These are phyloP conservation scores for Drosophila anomalata DNA, from an alignment of 2,888 invertebrate genomes.

Conservation along the genomic window DNA sequence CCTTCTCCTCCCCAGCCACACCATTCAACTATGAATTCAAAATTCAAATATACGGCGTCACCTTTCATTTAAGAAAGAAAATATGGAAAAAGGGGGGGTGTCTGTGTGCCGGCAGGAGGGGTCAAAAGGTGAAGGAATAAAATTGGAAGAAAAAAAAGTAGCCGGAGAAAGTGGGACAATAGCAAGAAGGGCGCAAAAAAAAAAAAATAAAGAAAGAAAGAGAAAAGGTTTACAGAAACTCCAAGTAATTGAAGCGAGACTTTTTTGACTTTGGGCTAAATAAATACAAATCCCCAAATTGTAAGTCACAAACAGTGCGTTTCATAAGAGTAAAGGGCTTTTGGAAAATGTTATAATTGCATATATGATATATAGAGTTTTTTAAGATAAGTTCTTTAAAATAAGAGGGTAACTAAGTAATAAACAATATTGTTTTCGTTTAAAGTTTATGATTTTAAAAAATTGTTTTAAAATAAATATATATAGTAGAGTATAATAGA, in stretches of 20 bases:
- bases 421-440: too few relatives aligned
- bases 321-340: not conserved
- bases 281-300: slow-evolving; percentile 6
- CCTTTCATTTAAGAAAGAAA: slow-evolving; percentile 56
- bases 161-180: slow-evolving; percentile 13
- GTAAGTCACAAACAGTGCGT: slow-evolving; percentile 12
- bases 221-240: slow-evolving; percentile 30
- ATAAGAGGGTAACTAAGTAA: too few relatives aligned
- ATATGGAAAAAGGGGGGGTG: not conserved
- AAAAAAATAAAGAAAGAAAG: not conserved
- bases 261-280: slow-evolving; percentile 12
- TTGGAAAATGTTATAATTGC: not conserved
- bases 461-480: too few relatives aligned
- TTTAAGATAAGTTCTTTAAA: too few relatives aligned
- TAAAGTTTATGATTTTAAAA: too few relatives aligned
- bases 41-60: slow-evolving; percentile 60
- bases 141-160: not conserved
- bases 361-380: too few relatives aligned
- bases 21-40: slow-evolving; percentile 37
- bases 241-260: slow-evolving; percentile 36
- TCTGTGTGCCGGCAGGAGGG: not conserved
- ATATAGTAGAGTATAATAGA: too few relatives aligned
- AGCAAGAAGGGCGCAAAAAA: not conserved
- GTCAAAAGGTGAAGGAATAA: not conserved
- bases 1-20: slow-evolving; percentile 5